These are phyloP conservation scores for Forbesichthys papilliferus DNA, from an alignment of 2,113 vertebrate genomes.

Conservation along the genomic window DNA sequence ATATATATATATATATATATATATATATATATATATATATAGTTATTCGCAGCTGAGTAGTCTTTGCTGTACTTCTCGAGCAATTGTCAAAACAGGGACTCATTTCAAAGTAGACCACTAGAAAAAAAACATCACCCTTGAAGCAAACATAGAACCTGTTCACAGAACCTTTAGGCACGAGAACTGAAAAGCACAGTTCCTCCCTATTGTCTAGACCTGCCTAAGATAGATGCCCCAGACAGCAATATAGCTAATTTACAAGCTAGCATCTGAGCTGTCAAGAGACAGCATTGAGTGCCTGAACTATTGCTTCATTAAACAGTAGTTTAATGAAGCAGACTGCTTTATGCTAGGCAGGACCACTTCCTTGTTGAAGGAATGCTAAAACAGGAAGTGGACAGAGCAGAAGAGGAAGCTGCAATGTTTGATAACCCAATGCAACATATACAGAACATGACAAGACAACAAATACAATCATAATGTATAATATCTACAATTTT, in stretches of 20 bases:
- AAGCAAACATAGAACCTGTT: neutral
- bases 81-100: slow-evolving; percentile 16
- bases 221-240: too few species aligned
- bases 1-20: too few species aligned
- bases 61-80: slow-evolving; percentile 4
- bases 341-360: too few species aligned
- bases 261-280: too few species aligned
- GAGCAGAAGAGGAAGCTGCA: slow-evolving; percentile 72
- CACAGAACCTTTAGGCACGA: neutral
- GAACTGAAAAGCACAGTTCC: neutral
- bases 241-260: too few species aligned
- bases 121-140: neutral
- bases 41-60: neutral
- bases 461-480: neutral
- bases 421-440: slow-evolving; percentile 69
- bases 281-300: too few species aligned
- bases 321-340: too few species aligned
- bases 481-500: neutral
- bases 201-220: too few species aligned
- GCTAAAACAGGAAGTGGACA: slow-evolving; percentile 77
- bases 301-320: too few species aligned
- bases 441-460: neutral
- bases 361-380: slow-evolving; percentile 20
- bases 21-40: too few species aligned
- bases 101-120: neutral